phyloP scores from a whole-genome alignment of 2,797 vertebrate species.

The Silurus lanzhouensis region DNA sequence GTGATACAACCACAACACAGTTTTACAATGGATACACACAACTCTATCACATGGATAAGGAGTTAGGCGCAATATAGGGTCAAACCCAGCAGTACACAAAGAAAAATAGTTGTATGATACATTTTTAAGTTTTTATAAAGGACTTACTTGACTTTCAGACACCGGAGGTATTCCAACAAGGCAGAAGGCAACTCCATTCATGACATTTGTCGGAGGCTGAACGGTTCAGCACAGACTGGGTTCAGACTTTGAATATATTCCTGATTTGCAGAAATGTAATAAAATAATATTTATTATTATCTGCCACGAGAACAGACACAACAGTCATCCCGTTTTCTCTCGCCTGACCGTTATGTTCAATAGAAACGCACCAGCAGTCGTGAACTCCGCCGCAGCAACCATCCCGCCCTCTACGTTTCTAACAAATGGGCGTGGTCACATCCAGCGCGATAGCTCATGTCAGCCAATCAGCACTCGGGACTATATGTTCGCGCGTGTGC shows the following conservation, averaged over 20 bases:
- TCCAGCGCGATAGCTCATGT: not conserved
- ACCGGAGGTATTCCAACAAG: conserved; percentile 91
- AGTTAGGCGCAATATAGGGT: not conserved
- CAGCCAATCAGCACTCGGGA: conserved; percentile 27
- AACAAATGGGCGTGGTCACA: conserved; percentile 11
- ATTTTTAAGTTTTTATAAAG: not conserved
- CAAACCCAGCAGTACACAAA: not conserved
- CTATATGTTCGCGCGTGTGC: conserved; percentile 6
- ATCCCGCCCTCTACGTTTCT: conserved; percentile 40
- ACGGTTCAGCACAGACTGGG: conserved; percentile 44
- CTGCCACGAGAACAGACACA: conserved; percentile 4
- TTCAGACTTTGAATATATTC: conserved; percentile 1
- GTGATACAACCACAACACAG: conserved; percentile 8
- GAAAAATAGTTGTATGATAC: not conserved
- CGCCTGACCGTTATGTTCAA: conserved; percentile 31
- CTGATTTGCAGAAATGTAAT: not conserved
- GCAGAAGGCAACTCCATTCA: conserved; percentile 96
- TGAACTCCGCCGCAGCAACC: conserved; percentile 36
- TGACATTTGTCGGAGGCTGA: conserved; percentile 64
- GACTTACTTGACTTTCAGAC: conserved; percentile 78
- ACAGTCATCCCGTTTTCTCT: conserved; percentile 48
- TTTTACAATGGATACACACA: not conserved
- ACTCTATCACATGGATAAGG: not conserved
- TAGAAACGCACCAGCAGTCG: conserved; percentile 21
- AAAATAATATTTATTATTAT: not conserved